Percentiles rank a stretch among this genome's conserved stretches.
phyloP scores from a whole-genome alignment of 2,113 vertebrate species.

The Xenotilapia longispinis region DNA sequence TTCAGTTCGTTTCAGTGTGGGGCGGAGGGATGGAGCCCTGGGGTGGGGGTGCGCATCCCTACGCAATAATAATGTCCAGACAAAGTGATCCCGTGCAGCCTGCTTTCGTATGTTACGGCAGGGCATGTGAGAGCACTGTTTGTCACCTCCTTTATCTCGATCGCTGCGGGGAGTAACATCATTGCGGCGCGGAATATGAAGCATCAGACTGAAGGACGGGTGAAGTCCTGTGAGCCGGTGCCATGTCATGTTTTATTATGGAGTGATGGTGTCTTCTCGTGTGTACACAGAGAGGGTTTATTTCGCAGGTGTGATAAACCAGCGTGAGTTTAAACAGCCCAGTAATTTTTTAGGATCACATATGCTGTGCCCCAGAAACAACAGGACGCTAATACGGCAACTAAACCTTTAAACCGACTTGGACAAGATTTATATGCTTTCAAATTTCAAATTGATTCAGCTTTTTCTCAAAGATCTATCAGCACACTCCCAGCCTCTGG shows the following conservation, averaged over 20 bases:
- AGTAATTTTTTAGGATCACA: not conserved
- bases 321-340: not conserved
- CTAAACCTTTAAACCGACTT: not conserved
- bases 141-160: not conserved
- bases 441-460: not conserved
- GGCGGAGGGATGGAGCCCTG: not conserved
- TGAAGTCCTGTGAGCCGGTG: not conserved
- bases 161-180: not conserved
- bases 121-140: not conserved
- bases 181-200: not conserved
- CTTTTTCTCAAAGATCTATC: not conserved
- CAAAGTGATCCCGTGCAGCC: not conserved
- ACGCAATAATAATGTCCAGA: not conserved
- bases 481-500: not conserved
- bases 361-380: not conserved
- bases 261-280: not conserved
- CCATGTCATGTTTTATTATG: conserved; percentile 5
- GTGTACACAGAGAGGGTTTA: not conserved
- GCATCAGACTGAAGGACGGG: not conserved
- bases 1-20: not conserved
- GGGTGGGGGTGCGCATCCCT: not conserved
- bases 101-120: not conserved
- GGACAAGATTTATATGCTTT: not conserved
- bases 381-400: not conserved
- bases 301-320: not conserved